Evolutionary conservation across 2,888 invertebrate genomes (phyloP).

Genomic region (Andrena praecox): DNA sequence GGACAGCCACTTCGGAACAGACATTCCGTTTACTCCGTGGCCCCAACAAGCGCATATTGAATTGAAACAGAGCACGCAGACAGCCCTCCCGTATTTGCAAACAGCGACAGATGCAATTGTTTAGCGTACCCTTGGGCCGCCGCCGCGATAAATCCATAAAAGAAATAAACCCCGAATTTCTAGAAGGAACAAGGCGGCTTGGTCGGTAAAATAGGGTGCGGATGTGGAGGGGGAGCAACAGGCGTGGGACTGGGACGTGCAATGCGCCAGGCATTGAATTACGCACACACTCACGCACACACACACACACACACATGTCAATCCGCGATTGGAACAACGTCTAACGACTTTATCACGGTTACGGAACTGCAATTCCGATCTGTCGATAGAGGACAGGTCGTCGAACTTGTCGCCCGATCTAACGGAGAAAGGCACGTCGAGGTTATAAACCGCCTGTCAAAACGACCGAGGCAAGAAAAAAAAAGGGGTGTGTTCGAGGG

Average conservation of each 20-base stretch:
- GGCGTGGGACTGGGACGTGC: slow-evolving; percentile 25
- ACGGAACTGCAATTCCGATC: slow-evolving; percentile 40
- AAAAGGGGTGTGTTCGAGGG: neutral
- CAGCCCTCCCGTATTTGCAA: neutral
- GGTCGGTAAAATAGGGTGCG: slow-evolving; percentile 46
- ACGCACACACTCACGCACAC: neutral
- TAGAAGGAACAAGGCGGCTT: neutral
- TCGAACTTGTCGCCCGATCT: slow-evolving; percentile 48
- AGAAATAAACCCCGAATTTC: slow-evolving; percentile 36
- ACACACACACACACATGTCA: neutral
- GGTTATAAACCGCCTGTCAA: slow-evolving; percentile 58
- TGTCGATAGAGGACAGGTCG: slow-evolving; percentile 38
- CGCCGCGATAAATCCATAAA: neutral
- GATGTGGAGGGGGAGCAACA: slow-evolving; percentile 44
- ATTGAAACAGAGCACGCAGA: neutral
- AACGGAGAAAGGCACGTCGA: slow-evolving; percentile 55
- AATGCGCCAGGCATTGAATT: slow-evolving; percentile 17
- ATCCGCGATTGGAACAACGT: slow-evolving; percentile 4
- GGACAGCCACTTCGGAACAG: neutral
- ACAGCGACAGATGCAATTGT: slow-evolving; percentile 26
- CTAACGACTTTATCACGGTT: slow-evolving; percentile 35
- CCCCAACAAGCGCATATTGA: slow-evolving; percentile 37
- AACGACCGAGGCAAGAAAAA: slow-evolving; percentile 41
- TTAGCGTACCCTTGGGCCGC: neutral
- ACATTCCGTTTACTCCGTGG: slow-evolving; percentile 3